Base-by-base conservation (phyloP, 2,113 vertebrate species). In the Corythoichthys haematopterus region DNA sequence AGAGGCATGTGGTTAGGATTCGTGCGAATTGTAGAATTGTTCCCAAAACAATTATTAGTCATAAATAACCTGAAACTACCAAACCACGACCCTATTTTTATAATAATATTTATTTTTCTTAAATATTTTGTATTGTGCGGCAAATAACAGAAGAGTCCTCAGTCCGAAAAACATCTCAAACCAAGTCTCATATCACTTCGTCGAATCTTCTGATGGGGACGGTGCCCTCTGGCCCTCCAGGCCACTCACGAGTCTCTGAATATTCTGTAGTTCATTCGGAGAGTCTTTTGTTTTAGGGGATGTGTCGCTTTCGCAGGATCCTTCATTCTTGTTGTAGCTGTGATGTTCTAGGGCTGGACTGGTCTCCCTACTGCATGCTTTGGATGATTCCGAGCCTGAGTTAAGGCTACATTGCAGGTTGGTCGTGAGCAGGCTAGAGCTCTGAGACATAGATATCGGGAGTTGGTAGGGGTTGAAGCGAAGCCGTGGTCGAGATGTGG, bases 191-290 rank as follows among this genome's bases (percentile, higher is more conserved):
- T 46, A 83, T 98, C 94, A 98, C 90, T 99, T 98, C 13, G 96
- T 94, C 52, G 95, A 96, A 82, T 96, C 93, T 71, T 93, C 85
- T 58, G 92, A 83, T 0, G 95, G 93, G 8, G 95, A 95, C 48
- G 93, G 77, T 82, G 95, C 95, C 85, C 93, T 80, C 82, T 98
- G 95, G 83, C 92, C 93, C 86, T 98, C 96, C 88, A 99, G 87
- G 75, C 97, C 97, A 80, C 97, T 99, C 85, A 98, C 96, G 84
- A 98, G 94, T 94, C 96, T 97, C 91, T 99, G 97, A 81, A 99
- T 99, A 83, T 94, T 98, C 78, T 98, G 95, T 64, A 98, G 93
- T 91, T 99, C 96, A 0, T 97, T 99, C 85, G 95, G 94, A 13
- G 93, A 94, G 86, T 98, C 96, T 86, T 98, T 98, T 87, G 85